phyloP scores from a whole-genome alignment of 2,113 vertebrate species.

The Manacus vitellinus region DNA sequence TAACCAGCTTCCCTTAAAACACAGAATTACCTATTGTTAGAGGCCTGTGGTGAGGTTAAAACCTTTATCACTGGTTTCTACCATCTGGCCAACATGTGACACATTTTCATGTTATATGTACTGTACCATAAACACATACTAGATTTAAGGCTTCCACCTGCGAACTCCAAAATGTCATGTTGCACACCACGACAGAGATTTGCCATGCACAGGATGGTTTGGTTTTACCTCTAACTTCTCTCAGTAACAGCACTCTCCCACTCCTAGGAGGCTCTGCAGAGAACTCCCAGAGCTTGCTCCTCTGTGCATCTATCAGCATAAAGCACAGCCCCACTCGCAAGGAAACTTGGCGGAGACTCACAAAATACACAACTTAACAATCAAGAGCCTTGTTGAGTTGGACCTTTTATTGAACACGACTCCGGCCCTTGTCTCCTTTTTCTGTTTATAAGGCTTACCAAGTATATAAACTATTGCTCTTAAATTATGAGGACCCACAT shows the following conservation, averaged over 20 bases:
- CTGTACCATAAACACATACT: neutral
- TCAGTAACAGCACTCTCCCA: neutral
- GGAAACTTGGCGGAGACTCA: conserved; percentile 73
- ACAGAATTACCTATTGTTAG: neutral
- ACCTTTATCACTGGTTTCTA: neutral
- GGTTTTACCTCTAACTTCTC: neutral
- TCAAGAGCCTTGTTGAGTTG: conserved; percentile 69
- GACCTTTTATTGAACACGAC: conserved; percentile 67
- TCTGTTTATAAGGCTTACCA: conserved; percentile 72
- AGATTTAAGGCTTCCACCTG: neutral
- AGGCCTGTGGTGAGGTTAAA: neutral
- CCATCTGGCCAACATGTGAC: neutral
- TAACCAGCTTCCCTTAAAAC: neutral
- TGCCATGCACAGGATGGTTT: neutral
- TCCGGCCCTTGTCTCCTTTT: conserved; percentile 29
- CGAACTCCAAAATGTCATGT: rapidly evolving
- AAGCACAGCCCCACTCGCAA: conserved; percentile 58
- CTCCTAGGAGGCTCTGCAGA: neutral
- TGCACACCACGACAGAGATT: neutral
- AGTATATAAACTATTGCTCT: conserved; percentile 70
- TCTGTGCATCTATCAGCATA: conserved; percentile 57
- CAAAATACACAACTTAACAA: conserved; percentile 74
- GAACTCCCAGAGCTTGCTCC: conserved; percentile 49
- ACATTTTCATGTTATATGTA: neutral
- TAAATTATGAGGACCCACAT: conserved; percentile 71